Base-by-base conservation (phyloP, 1,140 invertebrate genomes). In the Agraylea sexmaculata region DNA sequence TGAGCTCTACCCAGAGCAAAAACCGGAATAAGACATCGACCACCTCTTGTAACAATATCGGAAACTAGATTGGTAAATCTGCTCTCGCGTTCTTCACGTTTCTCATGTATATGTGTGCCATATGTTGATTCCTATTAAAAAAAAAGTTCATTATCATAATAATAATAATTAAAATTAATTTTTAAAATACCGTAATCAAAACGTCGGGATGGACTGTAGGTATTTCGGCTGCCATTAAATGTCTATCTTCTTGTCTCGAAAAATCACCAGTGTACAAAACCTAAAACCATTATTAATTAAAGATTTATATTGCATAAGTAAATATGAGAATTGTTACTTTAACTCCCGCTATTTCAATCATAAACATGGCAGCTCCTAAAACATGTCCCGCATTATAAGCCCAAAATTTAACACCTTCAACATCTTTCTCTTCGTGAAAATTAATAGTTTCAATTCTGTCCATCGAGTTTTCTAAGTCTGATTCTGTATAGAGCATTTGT, bases 321-420 rank as follows among this genome's bases (percentile, higher is more conserved):
- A 19, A 39, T 11, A n/a, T 25, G 31, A 13, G 16, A 36, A 6
- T 12, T 15, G 19, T 41, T 46, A 83, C 79, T 68, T 92, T 91
- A 11, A 95, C 87, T 18, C 92, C 95, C 36, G 94, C 95, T 46
- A 99, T 99, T 74, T 99, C 95, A 40, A 99, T 93, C 91, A 99
- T 97, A 57, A 99, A 99, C 95, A 99, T 99, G 18, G 94, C 94
- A 5, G 96, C 96, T 0, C 96, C 96, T 1, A 99, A 64, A 0
- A 99, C 96, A 65, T 99, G 96, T 0, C 96, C 96, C 2, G 92
- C 96, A 62, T 96, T 94, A 60, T 99, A 99, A 1, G 92, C 92
- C 87, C 94, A 98, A 64, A 99, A 96, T 52, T 88, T 83, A 0
- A 97, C 83, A 4, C 96, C 96, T 53, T 89, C 83, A 1, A 98